Evolutionary conservation across 2,797 vertebrate species (phyloP).

Genomic region (Staurois parvus): DNA sequence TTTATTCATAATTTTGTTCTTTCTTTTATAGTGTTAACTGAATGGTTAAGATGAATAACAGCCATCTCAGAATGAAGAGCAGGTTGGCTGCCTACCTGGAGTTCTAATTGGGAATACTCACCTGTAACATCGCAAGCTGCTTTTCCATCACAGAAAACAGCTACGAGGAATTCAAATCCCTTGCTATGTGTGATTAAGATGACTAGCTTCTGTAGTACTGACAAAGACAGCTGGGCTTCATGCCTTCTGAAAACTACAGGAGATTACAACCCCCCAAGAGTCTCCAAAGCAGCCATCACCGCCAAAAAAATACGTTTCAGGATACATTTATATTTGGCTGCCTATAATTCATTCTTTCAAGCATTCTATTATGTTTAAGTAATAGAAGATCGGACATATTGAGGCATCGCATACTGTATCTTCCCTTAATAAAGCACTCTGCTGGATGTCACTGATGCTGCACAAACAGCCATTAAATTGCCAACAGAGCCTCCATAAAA

Average conservation of each 20-base stretch:
- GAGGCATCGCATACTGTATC: slow-evolving; percentile 21
- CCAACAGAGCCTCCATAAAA: slow-evolving; percentile 32
- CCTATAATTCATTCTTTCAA: slow-evolving; percentile 22
- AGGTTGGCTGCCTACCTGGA: slow-evolving; percentile 29
- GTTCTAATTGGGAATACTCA: slow-evolving; percentile 46
- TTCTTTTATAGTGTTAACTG: slow-evolving; percentile 12
- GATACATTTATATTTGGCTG: slow-evolving; percentile 10
- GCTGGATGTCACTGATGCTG: slow-evolving; percentile 34
- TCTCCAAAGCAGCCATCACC: neutral
- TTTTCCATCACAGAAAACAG: slow-evolving; percentile 42
- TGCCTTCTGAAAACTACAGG: slow-evolving; percentile 25
- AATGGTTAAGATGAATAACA: slow-evolving; percentile 31
- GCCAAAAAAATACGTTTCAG: neutral
- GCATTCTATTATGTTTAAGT: slow-evolving; percentile 28
- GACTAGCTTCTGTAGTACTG: slow-evolving; percentile 19
- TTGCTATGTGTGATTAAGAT: slow-evolving; percentile 44
- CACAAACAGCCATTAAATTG: slow-evolving; percentile 53
- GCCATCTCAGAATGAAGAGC: neutral
- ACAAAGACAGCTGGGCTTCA: slow-evolving; percentile 22
- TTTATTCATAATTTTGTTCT: neutral
- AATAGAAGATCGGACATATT: slow-evolving; percentile 17
- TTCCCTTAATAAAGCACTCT: slow-evolving; percentile 42
- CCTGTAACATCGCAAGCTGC: slow-evolving; percentile 40
- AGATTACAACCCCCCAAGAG: slow-evolving; percentile 9
- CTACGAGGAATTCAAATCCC: slow-evolving; percentile 42